Evolutionary conservation across 1,140 invertebrate species (phyloP).

Genomic region (Reticulitermes speratus): DNA sequence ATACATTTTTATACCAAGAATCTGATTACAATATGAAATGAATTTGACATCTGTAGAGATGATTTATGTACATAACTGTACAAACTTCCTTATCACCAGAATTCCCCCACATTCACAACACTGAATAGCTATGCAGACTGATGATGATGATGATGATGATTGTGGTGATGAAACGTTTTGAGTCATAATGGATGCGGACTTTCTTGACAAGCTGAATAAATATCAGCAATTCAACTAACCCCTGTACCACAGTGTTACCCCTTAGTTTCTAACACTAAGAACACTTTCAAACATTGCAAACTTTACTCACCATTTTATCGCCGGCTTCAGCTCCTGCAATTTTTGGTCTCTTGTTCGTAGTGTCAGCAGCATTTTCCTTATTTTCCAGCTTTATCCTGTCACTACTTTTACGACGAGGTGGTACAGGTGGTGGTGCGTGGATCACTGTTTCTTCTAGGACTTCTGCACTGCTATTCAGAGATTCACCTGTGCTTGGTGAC

Average conservation of each 20-base stretch:
- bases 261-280: no score
- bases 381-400: conserved; percentile 47
- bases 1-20: no score
- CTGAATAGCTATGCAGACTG: no score
- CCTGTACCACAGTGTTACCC: background rate
- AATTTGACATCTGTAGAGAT: no score
- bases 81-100: no score
- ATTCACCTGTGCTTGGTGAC: background rate
- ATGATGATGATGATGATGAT: no score
- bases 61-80: no score
- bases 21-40: no score
- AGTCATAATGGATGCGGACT: no score
- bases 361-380: conserved; percentile 48
- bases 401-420: conserved; percentile 55
- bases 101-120: no score
- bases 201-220: conserved; percentile 3
- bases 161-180: no score
- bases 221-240: background rate
- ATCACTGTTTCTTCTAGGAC: background rate
- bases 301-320: background rate
- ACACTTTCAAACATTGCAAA: no score
- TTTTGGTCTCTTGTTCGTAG: conserved; percentile 32
- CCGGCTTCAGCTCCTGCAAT: conserved; percentile 23
- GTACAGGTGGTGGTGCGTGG: conserved; percentile 52
- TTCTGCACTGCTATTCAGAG: background rate